Evolutionary conservation across 2,888 invertebrate species (phyloP).

Genomic region (Dryobotodes eremita): DNA sequence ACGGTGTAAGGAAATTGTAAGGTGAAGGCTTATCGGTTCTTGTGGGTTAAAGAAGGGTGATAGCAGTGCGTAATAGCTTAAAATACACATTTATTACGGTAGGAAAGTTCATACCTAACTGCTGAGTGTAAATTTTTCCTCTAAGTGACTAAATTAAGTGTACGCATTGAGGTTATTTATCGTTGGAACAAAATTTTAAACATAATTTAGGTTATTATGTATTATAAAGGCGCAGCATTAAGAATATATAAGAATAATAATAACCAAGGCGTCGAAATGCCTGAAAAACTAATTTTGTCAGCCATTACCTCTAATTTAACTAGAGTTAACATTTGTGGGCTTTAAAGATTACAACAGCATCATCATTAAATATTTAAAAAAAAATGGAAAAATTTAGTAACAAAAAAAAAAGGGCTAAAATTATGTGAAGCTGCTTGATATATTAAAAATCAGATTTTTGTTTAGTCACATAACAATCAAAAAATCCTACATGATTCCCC

Average conservation of each 20-base stretch:
- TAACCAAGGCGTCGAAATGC: not conserved
- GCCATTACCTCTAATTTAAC: not conserved
- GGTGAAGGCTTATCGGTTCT: conserved; percentile 33
- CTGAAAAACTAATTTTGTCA: not conserved
- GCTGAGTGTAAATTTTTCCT: not conserved
- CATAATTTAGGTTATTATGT: not conserved
- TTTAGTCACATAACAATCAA: not conserved
- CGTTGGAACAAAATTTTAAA: not conserved
- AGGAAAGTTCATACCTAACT: not conserved
- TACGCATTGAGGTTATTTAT: not conserved
- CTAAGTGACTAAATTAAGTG: not conserved
- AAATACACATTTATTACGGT: not conserved
- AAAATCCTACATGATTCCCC: not conserved
- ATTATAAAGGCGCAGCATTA: too few relatives aligned
- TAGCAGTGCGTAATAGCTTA: conserved; percentile 7
- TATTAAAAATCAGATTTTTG: not conserved
- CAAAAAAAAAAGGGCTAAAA: too few relatives aligned
- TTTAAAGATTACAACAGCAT: not conserved
- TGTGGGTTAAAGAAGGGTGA: conserved; percentile 27
- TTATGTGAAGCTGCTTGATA: too few relatives aligned
- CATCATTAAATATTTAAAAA: not conserved
- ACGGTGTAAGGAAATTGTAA: conserved; percentile 46
- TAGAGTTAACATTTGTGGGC: not conserved
- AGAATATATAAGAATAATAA: too few relatives aligned
- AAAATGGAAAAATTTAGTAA: too few relatives aligned